phyloP scores from a whole-genome alignment of 2,888 invertebrate genomes.

The Ophraella communa region DNA sequence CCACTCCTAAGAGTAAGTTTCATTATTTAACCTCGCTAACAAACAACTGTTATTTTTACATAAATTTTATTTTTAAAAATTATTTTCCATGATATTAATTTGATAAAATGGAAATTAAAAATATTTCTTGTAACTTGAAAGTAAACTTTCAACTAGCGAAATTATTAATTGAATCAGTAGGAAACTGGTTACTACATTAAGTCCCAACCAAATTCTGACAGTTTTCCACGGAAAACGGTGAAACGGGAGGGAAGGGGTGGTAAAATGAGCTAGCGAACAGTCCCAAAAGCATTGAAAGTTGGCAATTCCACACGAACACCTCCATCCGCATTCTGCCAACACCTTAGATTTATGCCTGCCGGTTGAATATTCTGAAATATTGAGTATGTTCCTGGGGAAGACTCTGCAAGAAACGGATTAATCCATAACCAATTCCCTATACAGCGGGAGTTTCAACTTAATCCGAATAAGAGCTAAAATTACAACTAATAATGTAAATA shows the following conservation, averaged over 20 bases:
- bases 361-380: constrained; percentile 27
- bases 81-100: not conserved
- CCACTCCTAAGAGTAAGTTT: too few species aligned
- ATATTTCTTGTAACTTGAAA: not conserved
- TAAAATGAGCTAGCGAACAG: not conserved
- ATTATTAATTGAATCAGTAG: constrained; percentile 24
- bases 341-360: constrained; percentile 24
- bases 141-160: not conserved
- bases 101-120: not conserved
- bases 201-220: constrained; percentile 16
- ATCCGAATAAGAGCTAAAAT: too few species aligned
- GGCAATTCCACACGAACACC: constrained; percentile 24
- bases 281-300: constrained; percentile 24
- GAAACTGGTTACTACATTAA: constrained; percentile 23
- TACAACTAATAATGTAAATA: too few species aligned
- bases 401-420: constrained; percentile 6
- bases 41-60: too few species aligned
- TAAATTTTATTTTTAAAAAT: too few species aligned
- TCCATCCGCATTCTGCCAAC: constrained; percentile 25
- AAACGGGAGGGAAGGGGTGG: not conserved
- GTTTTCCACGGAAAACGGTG: not conserved
- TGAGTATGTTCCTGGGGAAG: constrained; percentile 14
- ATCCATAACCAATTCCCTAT: not conserved
- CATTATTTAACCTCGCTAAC: too few species aligned
- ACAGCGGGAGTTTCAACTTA: too few species aligned